Evolutionary conservation across 2,797 vertebrate genomes (phyloP).

Genomic region (Galaxias olidus): DNA sequence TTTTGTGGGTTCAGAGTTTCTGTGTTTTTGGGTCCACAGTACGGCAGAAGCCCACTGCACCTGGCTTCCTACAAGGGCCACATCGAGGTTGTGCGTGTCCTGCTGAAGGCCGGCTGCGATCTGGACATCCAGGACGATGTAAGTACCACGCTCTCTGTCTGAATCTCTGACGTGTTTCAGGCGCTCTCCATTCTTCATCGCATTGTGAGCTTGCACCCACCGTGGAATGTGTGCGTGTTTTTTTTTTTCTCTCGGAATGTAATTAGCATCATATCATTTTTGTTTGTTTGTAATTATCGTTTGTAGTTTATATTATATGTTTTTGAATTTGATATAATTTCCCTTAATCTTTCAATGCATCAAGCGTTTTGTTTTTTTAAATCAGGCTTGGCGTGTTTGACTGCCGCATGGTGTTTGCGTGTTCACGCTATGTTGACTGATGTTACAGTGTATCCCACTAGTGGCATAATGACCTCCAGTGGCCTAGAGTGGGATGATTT

Average conservation of each 20-base stretch:
- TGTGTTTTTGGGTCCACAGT: conserved; percentile 74
- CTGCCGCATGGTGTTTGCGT: conserved; percentile 22
- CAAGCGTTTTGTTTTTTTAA: no score
- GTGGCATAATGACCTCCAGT: conserved; percentile 85
- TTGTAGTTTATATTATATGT: no score
- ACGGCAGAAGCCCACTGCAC: conserved; percentile 92
- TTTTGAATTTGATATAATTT: no score
- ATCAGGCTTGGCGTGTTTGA: conserved; percentile 8
- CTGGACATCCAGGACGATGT: conserved; percentile 96
- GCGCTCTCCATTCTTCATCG: no score
- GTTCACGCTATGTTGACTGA: conserved; percentile 20
- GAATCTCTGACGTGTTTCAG: background rate
- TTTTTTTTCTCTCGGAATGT: no score
- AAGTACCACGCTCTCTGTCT: conserved; percentile 69
- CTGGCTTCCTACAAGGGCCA: conserved; percentile 94
- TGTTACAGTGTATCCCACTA: conserved; percentile 39
- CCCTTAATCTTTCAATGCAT: no score
- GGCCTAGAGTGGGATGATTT: conserved; percentile 86
- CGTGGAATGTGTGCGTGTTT: no score
- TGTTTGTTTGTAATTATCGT: no score
- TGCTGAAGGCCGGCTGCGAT: conserved; percentile 93
- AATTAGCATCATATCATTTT: no score
- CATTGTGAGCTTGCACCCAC: no score
- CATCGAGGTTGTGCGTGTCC: conserved; percentile 86
- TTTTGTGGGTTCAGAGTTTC: conserved; percentile 13